Evolutionary conservation across 2,888 invertebrate species (phyloP).

Genomic region (Mellilla xanthometata): DNA sequence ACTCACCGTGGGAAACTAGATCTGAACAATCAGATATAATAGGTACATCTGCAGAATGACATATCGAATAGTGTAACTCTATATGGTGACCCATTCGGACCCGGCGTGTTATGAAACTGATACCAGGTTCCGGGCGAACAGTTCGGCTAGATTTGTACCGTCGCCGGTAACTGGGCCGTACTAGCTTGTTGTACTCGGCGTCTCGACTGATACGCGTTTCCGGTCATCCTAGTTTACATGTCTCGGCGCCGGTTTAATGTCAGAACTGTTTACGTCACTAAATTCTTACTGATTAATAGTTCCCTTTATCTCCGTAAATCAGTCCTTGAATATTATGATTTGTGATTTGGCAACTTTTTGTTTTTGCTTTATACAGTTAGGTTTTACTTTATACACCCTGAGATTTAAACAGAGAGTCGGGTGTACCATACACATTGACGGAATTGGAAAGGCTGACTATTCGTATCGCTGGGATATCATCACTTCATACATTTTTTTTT

Average conservation of each 20-base stretch:
- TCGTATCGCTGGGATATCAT: no score
- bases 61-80: constrained; percentile 51
- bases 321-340: no score
- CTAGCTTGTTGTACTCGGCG: constrained; percentile 43
- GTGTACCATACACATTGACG: no score
- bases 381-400: no score
- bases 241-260: constrained; percentile 35
- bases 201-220: constrained; percentile 51
- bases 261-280: constrained; percentile 35
- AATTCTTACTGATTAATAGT: constrained; percentile 13
- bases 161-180: constrained; percentile 52
- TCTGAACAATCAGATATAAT: constrained; percentile 47
- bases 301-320: background rate
- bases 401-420: no score
- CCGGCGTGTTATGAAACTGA: constrained; percentile 43
- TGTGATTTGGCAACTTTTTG: no score
- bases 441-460: no score
- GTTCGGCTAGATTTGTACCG: constrained; percentile 21
- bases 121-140: constrained; percentile 29
- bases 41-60: constrained; percentile 48
- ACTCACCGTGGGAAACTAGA: constrained; percentile 51
- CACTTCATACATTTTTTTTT: no score
- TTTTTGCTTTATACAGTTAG: no score
- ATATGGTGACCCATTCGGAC: constrained; percentile 47
- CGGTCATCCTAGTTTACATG: constrained; percentile 36